These are phyloP conservation scores for Rhagologus leucostigma DNA, from an alignment of 2,113 vertebrate species.

Conservation along the genomic window DNA sequence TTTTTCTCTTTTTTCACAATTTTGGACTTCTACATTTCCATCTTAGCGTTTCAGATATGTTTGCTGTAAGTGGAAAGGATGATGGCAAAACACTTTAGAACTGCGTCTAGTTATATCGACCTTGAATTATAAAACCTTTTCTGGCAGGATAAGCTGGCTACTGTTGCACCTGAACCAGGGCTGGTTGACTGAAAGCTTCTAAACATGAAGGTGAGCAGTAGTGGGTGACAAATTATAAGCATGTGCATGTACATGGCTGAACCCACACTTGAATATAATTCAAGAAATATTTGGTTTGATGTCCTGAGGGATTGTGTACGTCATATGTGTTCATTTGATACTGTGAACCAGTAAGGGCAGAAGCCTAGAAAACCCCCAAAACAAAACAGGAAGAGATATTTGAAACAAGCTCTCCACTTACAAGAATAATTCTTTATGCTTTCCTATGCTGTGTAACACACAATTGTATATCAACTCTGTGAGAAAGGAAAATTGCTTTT, in stretches of 20 bases:
- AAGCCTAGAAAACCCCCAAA: fast-evolving
- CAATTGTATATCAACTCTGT: not conserved
- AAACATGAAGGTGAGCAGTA: not conserved
- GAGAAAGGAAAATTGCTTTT: not conserved
- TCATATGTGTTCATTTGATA: not conserved
- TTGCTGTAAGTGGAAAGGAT: not conserved
- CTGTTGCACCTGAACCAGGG: not conserved
- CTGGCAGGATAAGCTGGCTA: not conserved
- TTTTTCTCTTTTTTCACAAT: not conserved
- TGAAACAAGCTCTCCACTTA: not conserved
- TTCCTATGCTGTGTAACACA: not conserved
- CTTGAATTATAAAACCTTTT: not conserved
- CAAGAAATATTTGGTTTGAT: not conserved
- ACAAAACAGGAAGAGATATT: not conserved
- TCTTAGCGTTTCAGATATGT: not conserved
- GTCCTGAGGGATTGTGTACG: not conserved
- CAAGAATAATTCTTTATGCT: not conserved
- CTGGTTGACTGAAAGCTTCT: fast-evolving
- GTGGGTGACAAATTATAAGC: not conserved
- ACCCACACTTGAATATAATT: not conserved
- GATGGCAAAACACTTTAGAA: not conserved
- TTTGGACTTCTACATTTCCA: not conserved
- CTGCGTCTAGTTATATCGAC: not conserved
- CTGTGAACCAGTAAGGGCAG: not conserved
- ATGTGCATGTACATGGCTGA: not conserved